Conservation (phyloP, 1,140 invertebrate species). For the Sinella curviseta region DNA sequence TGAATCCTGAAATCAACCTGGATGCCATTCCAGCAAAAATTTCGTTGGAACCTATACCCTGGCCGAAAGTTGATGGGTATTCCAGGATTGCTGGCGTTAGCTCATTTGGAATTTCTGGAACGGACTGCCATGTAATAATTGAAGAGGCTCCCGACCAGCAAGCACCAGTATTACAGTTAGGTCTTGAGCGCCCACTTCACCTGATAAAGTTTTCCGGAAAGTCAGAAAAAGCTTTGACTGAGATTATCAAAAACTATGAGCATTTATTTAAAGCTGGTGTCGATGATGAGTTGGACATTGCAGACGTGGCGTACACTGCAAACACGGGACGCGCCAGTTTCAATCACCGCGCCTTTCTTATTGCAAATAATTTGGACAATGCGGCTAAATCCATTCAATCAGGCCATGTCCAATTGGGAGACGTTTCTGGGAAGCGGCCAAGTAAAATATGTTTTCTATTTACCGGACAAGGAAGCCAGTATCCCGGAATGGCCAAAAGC, state of each 20-base stretch:
- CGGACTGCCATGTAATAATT: constrained; percentile 40
- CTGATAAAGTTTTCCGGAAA: constrained; percentile 33
- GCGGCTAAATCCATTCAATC: neutral
- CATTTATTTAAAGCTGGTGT: neutral
- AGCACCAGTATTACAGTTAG: neutral
- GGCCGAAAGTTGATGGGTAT: neutral
- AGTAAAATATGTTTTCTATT: constrained; percentile 33
- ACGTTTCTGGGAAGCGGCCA: neutral
- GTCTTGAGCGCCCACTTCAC: neutral
- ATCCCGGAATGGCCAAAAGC: constrained; percentile 32
- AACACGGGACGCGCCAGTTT: constrained; percentile 36
- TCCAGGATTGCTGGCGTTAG: constrained; percentile 25
- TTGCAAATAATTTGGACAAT: constrained; percentile 22
- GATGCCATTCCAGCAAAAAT: neutral
- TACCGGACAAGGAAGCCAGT: constrained; percentile 43
- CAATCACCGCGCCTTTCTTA: constrained; percentile 13
- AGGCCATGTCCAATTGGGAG: constrained; percentile 10
- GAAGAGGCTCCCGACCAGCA: constrained; percentile 28
- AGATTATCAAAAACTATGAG: neutral
- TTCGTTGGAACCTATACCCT: neutral
- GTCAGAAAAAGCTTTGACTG: constrained; percentile 13
- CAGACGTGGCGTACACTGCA: constrained; percentile 31
- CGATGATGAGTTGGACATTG: neutral
- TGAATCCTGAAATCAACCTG: neutral
- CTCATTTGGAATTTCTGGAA: constrained; percentile 43